Percentiles rank a stretch among this genome's conserved stretches.
Evolutionary conservation across 1,140 invertebrate species (phyloP).

Genomic region (Pseudomyrmex sp.): DNA sequence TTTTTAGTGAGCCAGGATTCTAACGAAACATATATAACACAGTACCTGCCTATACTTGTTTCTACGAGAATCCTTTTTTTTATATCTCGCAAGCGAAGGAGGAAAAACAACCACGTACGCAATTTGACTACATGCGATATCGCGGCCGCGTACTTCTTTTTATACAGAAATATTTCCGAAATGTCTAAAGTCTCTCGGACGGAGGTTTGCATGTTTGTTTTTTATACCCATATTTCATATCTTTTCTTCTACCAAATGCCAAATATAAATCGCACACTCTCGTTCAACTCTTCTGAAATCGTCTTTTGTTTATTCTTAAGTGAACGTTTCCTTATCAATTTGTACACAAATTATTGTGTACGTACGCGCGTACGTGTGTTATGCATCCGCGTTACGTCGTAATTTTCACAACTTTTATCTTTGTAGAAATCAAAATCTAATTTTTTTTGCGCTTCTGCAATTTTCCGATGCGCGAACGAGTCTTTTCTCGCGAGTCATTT

Average conservation of each 20-base stretch:
- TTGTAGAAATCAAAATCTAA: too few relatives aligned
- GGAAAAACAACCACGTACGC: conserved; percentile 18
- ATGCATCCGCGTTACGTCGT: too few relatives aligned
- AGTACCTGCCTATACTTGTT: conserved; percentile 73
- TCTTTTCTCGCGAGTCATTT: background rate
- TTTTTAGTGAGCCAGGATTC: conserved; percentile 14
- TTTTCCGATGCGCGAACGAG: conserved; percentile 9
- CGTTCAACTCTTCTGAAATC: too few relatives aligned
- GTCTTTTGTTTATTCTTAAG: too few relatives aligned
- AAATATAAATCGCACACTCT: too few relatives aligned
- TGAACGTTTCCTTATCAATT: too few relatives aligned
- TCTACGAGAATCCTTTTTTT: conserved; percentile 61
- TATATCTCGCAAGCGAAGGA: conserved; percentile 46
- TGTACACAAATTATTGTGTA: too few relatives aligned
- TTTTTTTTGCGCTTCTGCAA: background rate
- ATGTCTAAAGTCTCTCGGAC: background rate
- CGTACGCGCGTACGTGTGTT: too few relatives aligned
- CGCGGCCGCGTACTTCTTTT: conserved; percentile 14
- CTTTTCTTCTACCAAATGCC: too few relatives aligned
- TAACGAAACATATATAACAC: conserved; percentile 70
- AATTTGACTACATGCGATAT: conserved; percentile 13
- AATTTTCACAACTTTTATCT: too few relatives aligned
- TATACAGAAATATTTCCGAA: conserved; percentile 2
- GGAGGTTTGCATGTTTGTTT: too few relatives aligned
- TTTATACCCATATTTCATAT: too few relatives aligned